Base-by-base conservation (phyloP, 1,140 invertebrate genomes). In the Papilio polyxenes region DNA sequence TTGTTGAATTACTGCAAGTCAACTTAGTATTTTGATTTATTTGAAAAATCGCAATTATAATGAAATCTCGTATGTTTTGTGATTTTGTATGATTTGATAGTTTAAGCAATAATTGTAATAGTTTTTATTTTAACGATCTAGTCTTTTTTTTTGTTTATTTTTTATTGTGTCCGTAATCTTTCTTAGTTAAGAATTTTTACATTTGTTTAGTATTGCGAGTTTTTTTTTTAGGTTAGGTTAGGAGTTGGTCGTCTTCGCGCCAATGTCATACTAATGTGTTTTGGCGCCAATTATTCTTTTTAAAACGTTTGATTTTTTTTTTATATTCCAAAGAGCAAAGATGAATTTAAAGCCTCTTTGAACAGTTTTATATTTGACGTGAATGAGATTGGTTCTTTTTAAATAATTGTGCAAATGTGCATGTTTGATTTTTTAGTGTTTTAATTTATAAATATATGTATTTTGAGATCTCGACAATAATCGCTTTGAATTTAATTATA, bases 81-180 rank as follows among this genome's bases (percentile, higher is more conserved):
- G 85, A 87, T 86, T 83, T 78, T 83, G 83, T 85, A 82, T 82
- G 83, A 82, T 85, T 82, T 85, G 81, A 81, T 85, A 72, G 74
- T 82, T 85, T 77, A 77, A 84, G 82, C 84, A 77, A 20, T 80
- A 82, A 84, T 85, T 85, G 74, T 88, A 83, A 85, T 69, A 69
- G 65, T 83, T 87, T 88, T 84, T 82, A 84, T 83, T 87, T 91
- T 91, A 89, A 91, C 87, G 85, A 86, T 91, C 90, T 91, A 91
- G 90, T 91, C 90, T 90, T 89, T 88, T 89, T 31, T 90, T 86
- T 87, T 84, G 87, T 79, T 79, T 23, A 81, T 87, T 89, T 88
- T 86, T 85, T 84, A 80, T 81, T 86, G 87, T 85, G 87, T 89
- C 85, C 85, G 83, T 87, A 87, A 86, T 85, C 85, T 86, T 79